Evolutionary conservation across 2,797 vertebrate genomes (phyloP), one percentile per base, ranked within the genome.

Genomic region (Falco peregrinus): DNA sequence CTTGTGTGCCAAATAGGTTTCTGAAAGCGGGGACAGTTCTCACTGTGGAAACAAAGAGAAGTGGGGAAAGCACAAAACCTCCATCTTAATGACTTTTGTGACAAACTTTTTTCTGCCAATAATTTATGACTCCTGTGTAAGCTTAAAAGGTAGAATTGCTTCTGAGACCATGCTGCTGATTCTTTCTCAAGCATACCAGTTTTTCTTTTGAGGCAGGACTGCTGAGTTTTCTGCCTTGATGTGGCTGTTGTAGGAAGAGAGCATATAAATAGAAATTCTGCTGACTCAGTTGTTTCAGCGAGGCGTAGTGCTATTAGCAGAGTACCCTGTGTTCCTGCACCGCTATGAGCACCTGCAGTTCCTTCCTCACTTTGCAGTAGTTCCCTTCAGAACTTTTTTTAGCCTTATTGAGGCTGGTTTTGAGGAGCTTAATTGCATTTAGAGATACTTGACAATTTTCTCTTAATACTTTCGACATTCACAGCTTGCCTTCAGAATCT

Each of bases 251-350:
- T 89, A 89, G 95, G 95, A 96, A 95, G 94, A 86, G 43, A 93
- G 78, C 68, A 20, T 92, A 94, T 95, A 97, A 96, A 97, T 97
- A 97, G 96, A 70, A 92, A 92, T 93, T 92, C 35, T 96, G 95
- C 96, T 97, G 96, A 97, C 84, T 97, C 93, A 96, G 95, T 87
- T 80, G 78, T 96, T 96, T 97, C 92, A 87, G 84, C 59, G 75
- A 91, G 96, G 90, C 84, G 48, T 94, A 95, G 90, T 43, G 48
- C 92, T 91, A 47, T 95, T 95, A 96, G 86, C 95, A 95, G 95
- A 92, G 96, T 90, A 97, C 95, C 95, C 96, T 93, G 73, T 95
- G 95, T 97, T 96, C 96, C 89, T 2, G 8, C 93, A 94, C 69
- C 95, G 73, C 91, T 91, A 71, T 56, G 65, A 94, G 94, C 96